Conservation (phyloP, 2,888 invertebrate genomes). For the Deilephila elpenor region DNA sequence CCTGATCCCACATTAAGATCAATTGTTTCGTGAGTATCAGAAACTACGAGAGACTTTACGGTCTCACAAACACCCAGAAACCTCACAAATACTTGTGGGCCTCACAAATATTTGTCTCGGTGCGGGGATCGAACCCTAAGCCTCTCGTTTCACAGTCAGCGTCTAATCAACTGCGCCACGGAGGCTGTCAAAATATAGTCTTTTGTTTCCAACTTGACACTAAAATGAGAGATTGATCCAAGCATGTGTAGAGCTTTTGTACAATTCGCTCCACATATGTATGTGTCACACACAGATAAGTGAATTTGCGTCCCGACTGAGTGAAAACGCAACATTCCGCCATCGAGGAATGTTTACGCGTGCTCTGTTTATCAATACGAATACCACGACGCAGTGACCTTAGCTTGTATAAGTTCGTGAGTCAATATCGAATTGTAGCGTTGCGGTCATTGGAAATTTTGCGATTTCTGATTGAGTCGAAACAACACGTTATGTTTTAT, state of each 20-base stretch:
- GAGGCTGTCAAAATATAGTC: too few species aligned
- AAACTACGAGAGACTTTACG: too few species aligned
- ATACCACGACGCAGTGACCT: conserved; percentile 62
- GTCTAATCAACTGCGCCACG: too few species aligned
- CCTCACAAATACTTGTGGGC: too few species aligned
- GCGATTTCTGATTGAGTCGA: background rate
- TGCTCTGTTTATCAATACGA: conserved; percentile 64
- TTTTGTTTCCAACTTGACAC: background rate
- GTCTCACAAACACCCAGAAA: too few species aligned
- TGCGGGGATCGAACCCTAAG: too few species aligned
- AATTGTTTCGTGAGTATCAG: too few species aligned
- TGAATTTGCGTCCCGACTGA: conserved; percentile 32
- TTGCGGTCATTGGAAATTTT: background rate
- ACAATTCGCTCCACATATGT: background rate
- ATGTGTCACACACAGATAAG: background rate
- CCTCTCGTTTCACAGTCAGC: too few species aligned
- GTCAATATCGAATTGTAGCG: background rate
- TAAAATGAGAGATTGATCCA: background rate
- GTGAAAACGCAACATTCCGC: conserved; percentile 70
- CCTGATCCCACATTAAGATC: too few species aligned
- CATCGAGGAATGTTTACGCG: conserved; percentile 52
- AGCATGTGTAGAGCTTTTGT: background rate
- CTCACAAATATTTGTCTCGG: too few species aligned
- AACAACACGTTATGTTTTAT: too few species aligned
- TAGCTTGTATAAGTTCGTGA: conserved; percentile 47